A percentile compares a stretch with the other conserved stretches of the same genome.
Evolutionary conservation across 2,888 invertebrate species (phyloP).

Genomic region (Emmelina monodactyla): DNA sequence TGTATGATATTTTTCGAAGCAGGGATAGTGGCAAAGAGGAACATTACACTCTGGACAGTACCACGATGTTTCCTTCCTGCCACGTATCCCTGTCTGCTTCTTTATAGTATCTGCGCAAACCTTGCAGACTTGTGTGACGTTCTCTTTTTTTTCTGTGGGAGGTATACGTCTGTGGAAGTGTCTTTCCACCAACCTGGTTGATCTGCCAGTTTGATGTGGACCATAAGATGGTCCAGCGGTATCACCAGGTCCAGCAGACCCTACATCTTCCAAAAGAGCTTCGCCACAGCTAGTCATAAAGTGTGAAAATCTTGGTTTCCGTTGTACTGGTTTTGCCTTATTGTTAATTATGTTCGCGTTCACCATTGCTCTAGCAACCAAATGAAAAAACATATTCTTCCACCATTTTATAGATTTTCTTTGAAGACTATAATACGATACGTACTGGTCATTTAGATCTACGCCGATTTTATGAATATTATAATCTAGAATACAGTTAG

Average conservation of each 20-base stretch:
- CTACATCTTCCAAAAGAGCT: neutral
- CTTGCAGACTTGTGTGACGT: constrained; percentile 9
- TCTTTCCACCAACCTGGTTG: neutral
- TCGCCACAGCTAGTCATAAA: constrained; percentile 1
- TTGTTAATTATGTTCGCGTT: constrained; percentile 8
- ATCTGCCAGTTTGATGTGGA: neutral
- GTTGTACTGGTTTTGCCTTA: constrained; percentile 1
- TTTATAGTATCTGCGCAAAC: constrained; percentile 7
- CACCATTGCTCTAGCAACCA: constrained; percentile 7
- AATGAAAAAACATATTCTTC: constrained; percentile 15
- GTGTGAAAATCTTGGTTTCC: neutral
- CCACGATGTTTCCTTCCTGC: constrained; percentile 3
- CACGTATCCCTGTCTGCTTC: neutral
- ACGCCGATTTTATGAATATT: constrained; percentile 11
- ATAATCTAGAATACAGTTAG: constrained; percentile 12
- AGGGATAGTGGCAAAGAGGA: constrained; percentile 1
- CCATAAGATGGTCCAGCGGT: neutral
- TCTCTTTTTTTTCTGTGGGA: constrained; percentile 9
- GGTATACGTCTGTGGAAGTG: constrained; percentile 10
- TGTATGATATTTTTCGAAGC: constrained; percentile 3
- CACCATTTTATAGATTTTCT: constrained; percentile 14
- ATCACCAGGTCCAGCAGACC: neutral
- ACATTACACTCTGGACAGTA: constrained; percentile 6
- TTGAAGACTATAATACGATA: constrained; percentile 9
- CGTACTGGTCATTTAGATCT: constrained; percentile 9